phyloP scores from a whole-genome alignment of 2,113 vertebrate genomes.

The Erythrolamprus reginae region DNA sequence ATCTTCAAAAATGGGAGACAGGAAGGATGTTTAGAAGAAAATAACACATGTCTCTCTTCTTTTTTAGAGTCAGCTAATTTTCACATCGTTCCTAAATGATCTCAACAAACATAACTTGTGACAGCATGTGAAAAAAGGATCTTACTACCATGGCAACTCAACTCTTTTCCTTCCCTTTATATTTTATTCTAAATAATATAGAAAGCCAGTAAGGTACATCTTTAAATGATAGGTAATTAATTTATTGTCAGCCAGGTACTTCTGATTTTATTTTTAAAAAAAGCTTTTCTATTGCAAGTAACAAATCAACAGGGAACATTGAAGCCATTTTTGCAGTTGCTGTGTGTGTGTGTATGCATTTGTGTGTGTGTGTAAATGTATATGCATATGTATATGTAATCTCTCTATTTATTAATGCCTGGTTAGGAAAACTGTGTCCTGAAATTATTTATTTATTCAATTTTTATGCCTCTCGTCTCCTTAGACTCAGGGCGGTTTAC shows the following conservation, averaged over 20 bases:
- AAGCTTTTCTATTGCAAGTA: not conserved
- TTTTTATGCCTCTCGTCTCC: too few relatives aligned
- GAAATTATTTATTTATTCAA: too few relatives aligned
- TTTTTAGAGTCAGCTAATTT: slow-evolving; percentile 60
- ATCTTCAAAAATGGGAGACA: slow-evolving; percentile 45
- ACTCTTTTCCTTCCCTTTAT: slow-evolving; percentile 64
- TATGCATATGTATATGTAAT: not conserved
- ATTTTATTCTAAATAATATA: slow-evolving; percentile 59
- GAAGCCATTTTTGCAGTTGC: not conserved
- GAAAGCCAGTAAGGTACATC: slow-evolving; percentile 25
- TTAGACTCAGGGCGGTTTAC: too few relatives aligned
- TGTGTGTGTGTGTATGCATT: not conserved
- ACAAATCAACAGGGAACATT: not conserved
- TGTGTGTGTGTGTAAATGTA: not conserved
- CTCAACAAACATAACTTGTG: slow-evolving; percentile 59
- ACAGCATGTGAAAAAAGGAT: slow-evolving; percentile 43
- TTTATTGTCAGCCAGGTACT: slow-evolving; percentile 40
- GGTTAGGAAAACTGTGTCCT: not conserved
- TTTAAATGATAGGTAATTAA: slow-evolving; percentile 41
- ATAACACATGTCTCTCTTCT: slow-evolving; percentile 61
- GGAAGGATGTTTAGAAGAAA: slow-evolving; percentile 53
- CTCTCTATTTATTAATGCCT: not conserved
- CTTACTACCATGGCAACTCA: slow-evolving; percentile 71
- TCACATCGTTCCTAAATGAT: slow-evolving; percentile 61
- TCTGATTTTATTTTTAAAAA: slow-evolving; percentile 22